Evolutionary conservation across 2,888 invertebrate species (phyloP).

Genomic region (Drosophila prolongata): DNA sequence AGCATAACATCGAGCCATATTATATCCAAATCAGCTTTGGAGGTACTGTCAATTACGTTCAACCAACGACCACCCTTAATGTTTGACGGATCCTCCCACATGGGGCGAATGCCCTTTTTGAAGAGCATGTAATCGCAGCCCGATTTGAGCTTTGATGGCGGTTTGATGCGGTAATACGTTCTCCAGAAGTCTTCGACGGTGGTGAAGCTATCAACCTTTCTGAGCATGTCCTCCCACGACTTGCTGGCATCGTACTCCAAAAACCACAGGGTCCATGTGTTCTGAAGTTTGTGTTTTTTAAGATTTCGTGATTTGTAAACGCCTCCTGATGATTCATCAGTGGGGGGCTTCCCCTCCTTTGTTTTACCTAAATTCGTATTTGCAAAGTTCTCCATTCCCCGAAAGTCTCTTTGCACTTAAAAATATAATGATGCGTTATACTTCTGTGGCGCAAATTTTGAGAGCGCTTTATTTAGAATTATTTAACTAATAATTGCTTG

Average conservation of each 20-base stretch:
- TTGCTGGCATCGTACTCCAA: no score
- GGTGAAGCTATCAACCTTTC: neutral
- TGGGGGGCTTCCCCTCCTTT: neutral
- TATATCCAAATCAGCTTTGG: neutral
- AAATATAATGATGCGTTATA: neutral
- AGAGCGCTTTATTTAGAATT: neutral
- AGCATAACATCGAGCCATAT: neutral
- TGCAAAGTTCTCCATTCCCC: neutral
- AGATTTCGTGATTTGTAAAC: neutral
- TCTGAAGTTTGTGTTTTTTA: neutral
- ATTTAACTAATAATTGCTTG: neutral
- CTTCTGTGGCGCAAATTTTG: neutral
- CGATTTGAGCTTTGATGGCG: neutral
- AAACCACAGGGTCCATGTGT: neutral
- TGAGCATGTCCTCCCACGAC: neutral
- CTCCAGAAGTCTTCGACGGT: constrained; percentile 3
- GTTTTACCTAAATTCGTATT: neutral
- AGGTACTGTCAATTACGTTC: accelerated
- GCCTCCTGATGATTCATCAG: neutral
- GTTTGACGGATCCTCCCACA: constrained; percentile 5
- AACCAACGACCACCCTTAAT: neutral
- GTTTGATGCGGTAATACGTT: neutral
- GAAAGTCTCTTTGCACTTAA: neutral
- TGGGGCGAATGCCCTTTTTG: neutral
- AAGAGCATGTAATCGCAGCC: constrained; percentile 1